A percentile compares a stretch with the other conserved stretches of the same genome.
Conservation (phyloP, 2,797 vertebrate species). For the Fundulus diaphanus region DNA sequence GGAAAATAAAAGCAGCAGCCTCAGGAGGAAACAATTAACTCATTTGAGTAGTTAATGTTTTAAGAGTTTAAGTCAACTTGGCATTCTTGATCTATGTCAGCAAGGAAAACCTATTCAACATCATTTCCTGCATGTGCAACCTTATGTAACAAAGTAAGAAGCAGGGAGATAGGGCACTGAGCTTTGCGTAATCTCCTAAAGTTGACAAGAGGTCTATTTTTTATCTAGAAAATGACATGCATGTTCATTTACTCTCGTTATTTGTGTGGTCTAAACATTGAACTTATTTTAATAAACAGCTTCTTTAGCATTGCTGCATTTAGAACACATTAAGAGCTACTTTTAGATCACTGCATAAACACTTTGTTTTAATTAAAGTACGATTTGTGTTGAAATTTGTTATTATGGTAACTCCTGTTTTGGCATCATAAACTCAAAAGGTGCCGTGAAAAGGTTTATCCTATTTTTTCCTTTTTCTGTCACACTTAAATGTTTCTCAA, state of each 20-base stretch:
- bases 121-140: neutral
- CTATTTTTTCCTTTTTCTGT: neutral
- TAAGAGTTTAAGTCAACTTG: neutral
- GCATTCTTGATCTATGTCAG: neutral
- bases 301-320: neutral
- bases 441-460: neutral
- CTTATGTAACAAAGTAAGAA: neutral
- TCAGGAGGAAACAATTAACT: constrained; percentile 12
- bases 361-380: neutral
- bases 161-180: neutral
- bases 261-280: neutral
- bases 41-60: neutral
- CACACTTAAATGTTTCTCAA: neutral
- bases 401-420: neutral
- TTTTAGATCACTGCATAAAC: no score
- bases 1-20: constrained; percentile 10
- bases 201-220: neutral
- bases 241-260: neutral
- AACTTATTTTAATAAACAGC: neutral
- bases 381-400: neutral
- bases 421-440: no score
- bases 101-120: neutral
- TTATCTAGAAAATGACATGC: neutral
- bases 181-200: neutral
- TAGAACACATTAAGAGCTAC: no score